phyloP scores from a whole-genome alignment of 2,888 invertebrate genomes.

The Osedax fenrisi region DNA sequence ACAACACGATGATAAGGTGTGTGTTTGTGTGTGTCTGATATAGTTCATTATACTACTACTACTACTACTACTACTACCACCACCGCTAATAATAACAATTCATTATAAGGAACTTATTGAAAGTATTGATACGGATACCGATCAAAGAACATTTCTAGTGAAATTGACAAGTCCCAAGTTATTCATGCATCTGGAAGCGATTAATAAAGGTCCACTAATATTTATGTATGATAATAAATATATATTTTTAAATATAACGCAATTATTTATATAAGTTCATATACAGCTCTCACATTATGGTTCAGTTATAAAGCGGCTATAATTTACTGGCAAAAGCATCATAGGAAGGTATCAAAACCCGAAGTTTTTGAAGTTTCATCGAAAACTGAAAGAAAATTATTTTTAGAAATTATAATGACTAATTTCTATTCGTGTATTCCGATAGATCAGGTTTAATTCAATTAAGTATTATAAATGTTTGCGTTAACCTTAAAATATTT shows the following conservation, averaged over 20 bases:
- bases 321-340: background rate
- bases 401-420: background rate
- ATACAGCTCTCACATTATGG: background rate
- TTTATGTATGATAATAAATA: background rate
- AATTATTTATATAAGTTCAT: background rate
- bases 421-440: background rate
- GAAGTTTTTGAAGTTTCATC: background rate
- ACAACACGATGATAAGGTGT: background rate
- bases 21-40: no score
- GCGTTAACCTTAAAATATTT: no score
- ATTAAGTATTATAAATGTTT: no score
- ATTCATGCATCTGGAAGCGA: background rate
- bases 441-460: background rate
- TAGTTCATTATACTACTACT: no score
- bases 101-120: background rate
- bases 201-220: background rate
- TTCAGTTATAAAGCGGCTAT: background rate
- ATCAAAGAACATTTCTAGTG: background rate
- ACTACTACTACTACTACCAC: no score
- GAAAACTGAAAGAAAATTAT: background rate
- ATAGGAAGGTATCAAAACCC: background rate
- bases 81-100: no score
- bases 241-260: no score
- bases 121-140: background rate
- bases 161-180: background rate